These are phyloP conservation scores for Brassicogethes aeneus DNA, from an alignment of 2,888 invertebrate species.

Conservation along the genomic window DNA sequence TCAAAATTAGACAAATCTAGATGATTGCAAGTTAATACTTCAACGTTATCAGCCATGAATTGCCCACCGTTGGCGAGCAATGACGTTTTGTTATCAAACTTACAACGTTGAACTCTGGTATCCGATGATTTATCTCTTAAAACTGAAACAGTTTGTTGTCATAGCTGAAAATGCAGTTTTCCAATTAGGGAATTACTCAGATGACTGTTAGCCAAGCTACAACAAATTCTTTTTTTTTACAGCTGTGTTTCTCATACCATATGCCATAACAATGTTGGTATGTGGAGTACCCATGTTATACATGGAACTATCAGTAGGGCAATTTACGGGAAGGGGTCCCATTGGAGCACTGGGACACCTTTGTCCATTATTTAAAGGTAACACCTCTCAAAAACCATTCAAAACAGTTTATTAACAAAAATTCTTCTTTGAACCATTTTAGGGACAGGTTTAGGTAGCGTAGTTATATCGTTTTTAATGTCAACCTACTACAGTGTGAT, in stretches of 20 bases:
- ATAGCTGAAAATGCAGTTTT: too few species aligned
- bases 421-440: constrained; percentile 26
- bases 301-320: constrained; percentile 89
- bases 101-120: too few species aligned
- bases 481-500: constrained; percentile 94
- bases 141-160: too few species aligned
- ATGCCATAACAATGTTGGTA: constrained; percentile 82
- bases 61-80: too few species aligned
- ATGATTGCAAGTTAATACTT: too few species aligned
- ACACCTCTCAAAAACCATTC: neutral
- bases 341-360: constrained; percentile 86
- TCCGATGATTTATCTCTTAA: too few species aligned
- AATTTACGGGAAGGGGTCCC: constrained; percentile 86
- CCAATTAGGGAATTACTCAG: too few species aligned
- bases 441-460: constrained; percentile 91
- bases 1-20: too few species aligned
- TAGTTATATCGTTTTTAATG: constrained; percentile 89
- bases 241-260: constrained; percentile 94
- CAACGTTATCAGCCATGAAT: too few species aligned
- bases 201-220: too few species aligned
- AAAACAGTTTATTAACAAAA: neutral
- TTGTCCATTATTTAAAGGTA: constrained; percentile 89
- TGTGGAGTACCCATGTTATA: constrained; percentile 89
- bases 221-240: constrained; percentile 34
- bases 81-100: too few species aligned